A percentile compares a stretch with the other conserved stretches of the same genome.
Evolutionary conservation across 2,113 vertebrate species (phyloP).

Genomic region (Clarias batrachus): DNA sequence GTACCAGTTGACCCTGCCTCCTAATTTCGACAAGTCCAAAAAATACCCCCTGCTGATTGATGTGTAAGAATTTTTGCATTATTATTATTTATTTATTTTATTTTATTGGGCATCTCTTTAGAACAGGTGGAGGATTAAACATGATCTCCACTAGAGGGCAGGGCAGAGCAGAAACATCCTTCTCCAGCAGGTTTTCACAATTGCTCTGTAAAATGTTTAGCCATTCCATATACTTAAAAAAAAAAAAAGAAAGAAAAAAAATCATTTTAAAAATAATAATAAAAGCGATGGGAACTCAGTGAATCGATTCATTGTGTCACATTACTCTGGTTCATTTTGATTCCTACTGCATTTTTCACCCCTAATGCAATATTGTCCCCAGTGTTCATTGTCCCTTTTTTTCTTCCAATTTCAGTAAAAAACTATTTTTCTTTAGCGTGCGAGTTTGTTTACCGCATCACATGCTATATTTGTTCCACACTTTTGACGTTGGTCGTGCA

Average conservation of each 20-base stretch:
- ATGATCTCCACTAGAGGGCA: neutral
- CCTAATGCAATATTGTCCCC: neutral
- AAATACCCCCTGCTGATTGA: conserved; percentile 94
- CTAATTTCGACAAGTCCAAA: conserved; percentile 85
- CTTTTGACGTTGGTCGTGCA: no score
- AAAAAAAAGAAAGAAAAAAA: neutral
- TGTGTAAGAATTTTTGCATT: conserved; percentile 76
- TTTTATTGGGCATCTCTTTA: neutral
- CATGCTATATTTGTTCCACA: no score
- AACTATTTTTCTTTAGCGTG: no score
- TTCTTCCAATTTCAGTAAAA: neutral
- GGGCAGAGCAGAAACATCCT: neutral
- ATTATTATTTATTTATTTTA: neutral
- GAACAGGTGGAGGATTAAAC: neutral
- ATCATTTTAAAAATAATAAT: no score
- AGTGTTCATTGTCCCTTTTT: neutral
- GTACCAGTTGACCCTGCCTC: conserved; percentile 93
- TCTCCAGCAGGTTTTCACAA: neutral
- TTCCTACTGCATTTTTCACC: neutral
- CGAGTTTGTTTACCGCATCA: neutral
- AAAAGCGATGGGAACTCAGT: no score
- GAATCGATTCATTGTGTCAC: neutral
- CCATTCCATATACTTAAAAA: neutral
- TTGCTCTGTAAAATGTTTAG: neutral
- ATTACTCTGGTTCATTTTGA: neutral